phyloP scores from a whole-genome alignment of 30 jellyfish, hydroid and myxozoan species.

The Aurelia aurita region DNA sequence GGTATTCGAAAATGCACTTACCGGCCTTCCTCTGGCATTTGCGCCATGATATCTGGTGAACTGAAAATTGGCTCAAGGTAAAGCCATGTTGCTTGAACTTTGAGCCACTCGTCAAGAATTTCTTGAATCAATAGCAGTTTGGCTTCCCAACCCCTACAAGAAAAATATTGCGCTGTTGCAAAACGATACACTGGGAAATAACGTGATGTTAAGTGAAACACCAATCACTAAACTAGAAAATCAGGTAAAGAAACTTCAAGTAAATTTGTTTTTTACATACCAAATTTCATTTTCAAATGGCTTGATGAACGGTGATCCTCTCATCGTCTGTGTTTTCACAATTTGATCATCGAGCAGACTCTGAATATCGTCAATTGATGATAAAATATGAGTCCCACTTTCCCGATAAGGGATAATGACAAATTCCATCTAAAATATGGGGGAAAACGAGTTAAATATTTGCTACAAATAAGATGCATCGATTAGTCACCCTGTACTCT shows the following conservation, averaged over 20 bases:
- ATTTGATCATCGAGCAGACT: conserved; percentile 95
- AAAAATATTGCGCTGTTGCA: background rate
- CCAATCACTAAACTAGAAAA: too few species aligned
- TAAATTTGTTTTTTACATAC: too few species aligned
- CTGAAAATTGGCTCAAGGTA: conserved; percentile 97
- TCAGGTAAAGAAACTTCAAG: too few species aligned
- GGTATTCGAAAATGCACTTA: background rate
- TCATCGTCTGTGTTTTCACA: conserved; percentile 98
- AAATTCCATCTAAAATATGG: conserved; percentile 77
- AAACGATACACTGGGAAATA: too few species aligned
- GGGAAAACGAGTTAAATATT: background rate
- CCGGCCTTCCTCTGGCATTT: conserved; percentile 99
- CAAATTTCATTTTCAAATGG: conserved; percentile 95
- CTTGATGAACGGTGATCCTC: conserved; percentile 98
- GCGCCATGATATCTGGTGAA: conserved; percentile 99
- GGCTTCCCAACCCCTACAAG: conserved; percentile 94
- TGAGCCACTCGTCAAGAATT: conserved; percentile 98
- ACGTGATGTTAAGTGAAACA: too few species aligned
- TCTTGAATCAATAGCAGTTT: conserved; percentile 90
- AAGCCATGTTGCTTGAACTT: conserved; percentile 99
- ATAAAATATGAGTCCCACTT: conserved; percentile 93
- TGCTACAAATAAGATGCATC: background rate
- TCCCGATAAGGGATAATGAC: conserved; percentile 95
- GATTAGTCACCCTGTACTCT: too few species aligned
- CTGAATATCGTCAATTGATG: conserved; percentile 97